phyloP scores from a whole-genome alignment of 2,797 vertebrate species.

The Bovichtus variegatus region DNA sequence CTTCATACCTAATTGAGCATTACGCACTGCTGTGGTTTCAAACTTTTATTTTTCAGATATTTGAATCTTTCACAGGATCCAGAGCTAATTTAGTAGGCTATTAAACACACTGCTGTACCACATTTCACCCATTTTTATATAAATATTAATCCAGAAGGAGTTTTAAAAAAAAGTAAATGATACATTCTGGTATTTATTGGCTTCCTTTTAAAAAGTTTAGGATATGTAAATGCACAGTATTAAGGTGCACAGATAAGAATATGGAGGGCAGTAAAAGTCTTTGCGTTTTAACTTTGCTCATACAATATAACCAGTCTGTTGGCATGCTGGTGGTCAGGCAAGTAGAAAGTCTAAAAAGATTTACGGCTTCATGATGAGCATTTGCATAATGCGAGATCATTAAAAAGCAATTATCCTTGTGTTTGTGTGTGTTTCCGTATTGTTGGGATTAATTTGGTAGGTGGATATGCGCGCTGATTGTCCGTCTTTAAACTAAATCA shows the following conservation, averaged over 20 bases:
- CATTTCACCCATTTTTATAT: conserved; percentile 1
- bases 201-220: conserved; percentile 8
- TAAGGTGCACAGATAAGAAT: background rate
- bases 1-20: conserved; percentile 52
- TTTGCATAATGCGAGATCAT: conserved; percentile 88
- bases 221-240: conserved; percentile 18
- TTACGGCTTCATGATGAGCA: conserved; percentile 79
- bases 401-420: conserved; percentile 85
- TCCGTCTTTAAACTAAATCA: conserved; percentile 49
- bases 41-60: conserved; percentile 33
- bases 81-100: conserved; percentile 19
- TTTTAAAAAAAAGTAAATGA: background rate
- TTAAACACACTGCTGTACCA: conserved; percentile 25
- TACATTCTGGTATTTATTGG: background rate
- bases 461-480: conserved; percentile 49
- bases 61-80: conserved; percentile 36
- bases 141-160: conserved; percentile 1
- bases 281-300: conserved; percentile 27
- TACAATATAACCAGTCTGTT: conserved; percentile 46
- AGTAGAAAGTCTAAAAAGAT: conserved; percentile 80
- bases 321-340: conserved; percentile 70
- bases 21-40: conserved; percentile 32
- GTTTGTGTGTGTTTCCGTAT: conserved; percentile 57
- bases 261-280: conserved; percentile 7
- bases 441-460: conserved; percentile 67